Percentiles rank a stretch among this genome's conserved stretches.
phyloP scores from a whole-genome alignment of 2,888 invertebrate species.

The Ornithoptera alexandrae region DNA sequence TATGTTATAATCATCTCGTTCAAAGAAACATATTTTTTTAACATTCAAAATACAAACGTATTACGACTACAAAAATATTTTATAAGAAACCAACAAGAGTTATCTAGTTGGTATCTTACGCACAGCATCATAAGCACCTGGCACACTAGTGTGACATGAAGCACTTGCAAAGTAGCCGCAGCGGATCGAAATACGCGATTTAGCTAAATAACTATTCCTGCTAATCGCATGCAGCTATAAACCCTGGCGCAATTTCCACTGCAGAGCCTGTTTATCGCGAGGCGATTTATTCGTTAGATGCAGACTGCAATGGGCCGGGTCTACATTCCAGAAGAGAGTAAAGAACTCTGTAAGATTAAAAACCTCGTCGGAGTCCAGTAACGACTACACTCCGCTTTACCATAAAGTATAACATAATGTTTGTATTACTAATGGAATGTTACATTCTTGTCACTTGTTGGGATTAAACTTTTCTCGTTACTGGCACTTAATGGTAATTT shows the following conservation, averaged over 20 bases:
- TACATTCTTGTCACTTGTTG: too few species aligned
- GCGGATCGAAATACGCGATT: slow-evolving; percentile 52
- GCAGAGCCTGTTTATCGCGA: slow-evolving; percentile 62
- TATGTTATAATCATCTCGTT: not conserved
- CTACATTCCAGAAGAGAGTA: slow-evolving; percentile 67
- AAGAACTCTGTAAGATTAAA: slow-evolving; percentile 64
- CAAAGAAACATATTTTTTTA: not conserved
- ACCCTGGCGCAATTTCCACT: slow-evolving; percentile 50
- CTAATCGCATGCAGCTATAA: slow-evolving; percentile 66
- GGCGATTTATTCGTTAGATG: slow-evolving; percentile 73
- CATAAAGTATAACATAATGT: too few species aligned
- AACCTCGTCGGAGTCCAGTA: slow-evolving; percentile 43
- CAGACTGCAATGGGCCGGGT: slow-evolving; percentile 55
- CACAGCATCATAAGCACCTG: not conserved
- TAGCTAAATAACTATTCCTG: slow-evolving; percentile 58
- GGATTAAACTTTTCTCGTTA: too few species aligned
- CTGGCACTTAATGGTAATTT: too few species aligned
- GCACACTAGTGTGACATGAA: slow-evolving; percentile 27
- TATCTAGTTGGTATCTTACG: not conserved
- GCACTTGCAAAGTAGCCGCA: slow-evolving; percentile 44
- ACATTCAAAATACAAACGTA: not conserved
- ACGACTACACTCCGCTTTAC: slow-evolving; percentile 23
- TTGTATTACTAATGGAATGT: too few species aligned
- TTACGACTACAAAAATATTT: not conserved
- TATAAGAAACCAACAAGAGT: not conserved